Percentiles rank a stretch among this genome's conserved stretches.
phyloP scores from a whole-genome alignment of 2,888 invertebrate genomes.

The Meandrusa payeni region DNA sequence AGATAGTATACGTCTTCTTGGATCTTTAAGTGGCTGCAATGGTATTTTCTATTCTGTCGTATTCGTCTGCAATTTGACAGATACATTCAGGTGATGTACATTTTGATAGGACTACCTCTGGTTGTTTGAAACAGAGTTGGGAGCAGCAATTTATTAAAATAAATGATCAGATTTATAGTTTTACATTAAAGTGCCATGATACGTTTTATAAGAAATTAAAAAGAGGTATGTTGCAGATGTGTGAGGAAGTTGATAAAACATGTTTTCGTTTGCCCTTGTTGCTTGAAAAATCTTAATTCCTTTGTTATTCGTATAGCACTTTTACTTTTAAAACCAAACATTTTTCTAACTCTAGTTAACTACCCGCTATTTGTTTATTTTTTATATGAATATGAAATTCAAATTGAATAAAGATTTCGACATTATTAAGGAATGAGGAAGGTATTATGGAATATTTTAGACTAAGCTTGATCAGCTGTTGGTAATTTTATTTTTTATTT shows the following conservation, averaged over 20 bases:
- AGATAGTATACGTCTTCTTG: constrained; percentile 32
- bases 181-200: constrained; percentile 55
- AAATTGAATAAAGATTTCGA: too few species aligned
- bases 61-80: constrained; percentile 40
- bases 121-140: constrained; percentile 48
- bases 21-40: constrained; percentile 24
- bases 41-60: constrained; percentile 42
- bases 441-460: too few species aligned
- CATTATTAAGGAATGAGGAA: too few species aligned
- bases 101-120: constrained; percentile 36
- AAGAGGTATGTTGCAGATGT: constrained; percentile 42
- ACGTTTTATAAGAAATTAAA: constrained; percentile 41
- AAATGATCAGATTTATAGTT: constrained; percentile 52
- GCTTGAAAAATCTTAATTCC: constrained; percentile 71
- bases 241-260: constrained; percentile 47
- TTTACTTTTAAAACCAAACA: constrained; percentile 64
- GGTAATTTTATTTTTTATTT: too few species aligned
- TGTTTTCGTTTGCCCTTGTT: constrained; percentile 72
- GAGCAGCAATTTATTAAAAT: constrained; percentile 56
- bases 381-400: too few species aligned
- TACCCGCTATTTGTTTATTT: constrained; percentile 47
- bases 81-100: constrained; percentile 37
- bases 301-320: constrained; percentile 67
- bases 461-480: too few species aligned
- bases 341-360: constrained; percentile 22